Base-by-base conservation (phyloP, 2,113 vertebrate species). In the Isichthys henryi region DNA sequence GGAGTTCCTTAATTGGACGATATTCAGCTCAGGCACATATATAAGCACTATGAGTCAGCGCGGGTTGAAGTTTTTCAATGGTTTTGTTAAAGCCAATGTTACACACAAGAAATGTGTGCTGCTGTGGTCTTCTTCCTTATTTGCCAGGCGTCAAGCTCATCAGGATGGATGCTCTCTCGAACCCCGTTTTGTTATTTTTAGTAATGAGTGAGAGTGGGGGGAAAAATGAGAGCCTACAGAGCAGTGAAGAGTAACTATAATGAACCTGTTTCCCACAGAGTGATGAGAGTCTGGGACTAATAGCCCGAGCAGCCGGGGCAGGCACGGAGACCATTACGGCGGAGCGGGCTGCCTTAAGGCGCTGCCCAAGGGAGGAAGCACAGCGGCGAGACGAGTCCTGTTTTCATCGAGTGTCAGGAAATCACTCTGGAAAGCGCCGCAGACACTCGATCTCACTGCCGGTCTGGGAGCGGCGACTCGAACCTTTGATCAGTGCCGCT, bases 211-310 rank as follows among this genome's bases (percentile, higher is more conserved):
- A 90, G 13, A 56, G 82, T 62, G 90, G 89, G 90, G 83, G 88
- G 83, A 90, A 92, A 92, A 70, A 70, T 27, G 88, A 92, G 93
- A 91, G 90, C 94, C 94, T 93, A 89, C 89, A 86, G 91, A 90
- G 89, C 82, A 92, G 91, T 91, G 80, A 90, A 89, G 89, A 45
- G 45, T 74, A 83, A 90, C 66, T 43, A 66, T 95, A 94, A 95
- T 94, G 92, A 95, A 93, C 89, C 70, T 3, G 90, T 92, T 92
- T 94, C 92, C 91, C 92, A 92, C 91, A 77, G 92, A 90, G 92
- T 94, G 94, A 94, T 94, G 94, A 94, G 93, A 92, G 93, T 92
- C 93, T 93, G 90, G 91, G 91, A 88, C 90, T 92, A 88, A 90
- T 90, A 45, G 86, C 91, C 88, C 85, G 77, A 88, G 39, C 1